Base-by-base conservation (phyloP, 2,888 invertebrate species). In the Acrocyrtus sp. region DNA sequence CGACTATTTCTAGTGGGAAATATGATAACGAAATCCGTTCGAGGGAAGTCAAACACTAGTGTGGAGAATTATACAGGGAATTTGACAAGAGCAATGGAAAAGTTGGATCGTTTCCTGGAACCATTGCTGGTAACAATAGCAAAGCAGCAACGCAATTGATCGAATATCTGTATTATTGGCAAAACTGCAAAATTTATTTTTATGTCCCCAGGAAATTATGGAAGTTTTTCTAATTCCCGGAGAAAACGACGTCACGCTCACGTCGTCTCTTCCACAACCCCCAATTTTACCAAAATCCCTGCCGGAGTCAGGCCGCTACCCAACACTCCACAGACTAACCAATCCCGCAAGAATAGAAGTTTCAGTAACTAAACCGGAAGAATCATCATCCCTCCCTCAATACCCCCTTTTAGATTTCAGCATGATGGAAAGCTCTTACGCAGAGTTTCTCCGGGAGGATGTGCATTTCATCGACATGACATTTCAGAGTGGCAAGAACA, bases 201-300 rank as follows among this genome's bases (percentile, higher is more conserved):
- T 29, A 29, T 19, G 24, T 43, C 61, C 12, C 12, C 17, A 76
- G 74, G 12, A 66, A 15, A 29, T 72, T 6, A 76, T 74, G 76
- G 76, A 76, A 56, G 76, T 76, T 4, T 76, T 74, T 27, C n/a
- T 76, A 0, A 17, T 76, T 39, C 76, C 76, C 15, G 76, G 76
- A 43, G 74, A 74, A 68, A 74, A 63, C n/a, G 76, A 76, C 22
- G 39, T 62, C 26, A 63, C 76, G 1, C 53, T 53, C n/a, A 24
- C 70, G 2, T 43, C 63, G 12, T 15, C 19, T 15, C 47, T 76
- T n/a, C 76, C 76, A 0, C 76, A 76, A 41, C 74, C 72, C 0
- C 74, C 74, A 2, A 15, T 76, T 2, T 74, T 70, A 48, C 57
- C 65, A 10, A 65, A 60, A 34, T 12, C 72, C 8, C 53, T 76